Evolutionary conservation across 1,140 invertebrate genomes (phyloP), one percentile per base, ranked within the genome.

Genomic region (Diachasma alloeum): DNA sequence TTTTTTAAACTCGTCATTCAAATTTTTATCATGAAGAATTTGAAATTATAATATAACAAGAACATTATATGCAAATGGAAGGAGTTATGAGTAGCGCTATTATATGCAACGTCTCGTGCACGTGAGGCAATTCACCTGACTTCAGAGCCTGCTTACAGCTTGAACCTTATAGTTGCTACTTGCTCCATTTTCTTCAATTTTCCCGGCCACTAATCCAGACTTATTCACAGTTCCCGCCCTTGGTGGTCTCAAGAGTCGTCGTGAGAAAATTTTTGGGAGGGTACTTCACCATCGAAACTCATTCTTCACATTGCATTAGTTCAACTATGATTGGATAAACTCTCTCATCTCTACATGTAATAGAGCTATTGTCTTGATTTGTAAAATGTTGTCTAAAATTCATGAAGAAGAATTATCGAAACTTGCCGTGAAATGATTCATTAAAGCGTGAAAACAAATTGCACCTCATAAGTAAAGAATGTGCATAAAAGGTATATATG

Each of bases 401-500:
- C 9, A 11, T 11, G 10, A 11, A 11, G 44, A 46, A 5, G 48
- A 53, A 53, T 53, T 17, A 19, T 8, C 6, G 4, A 15, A 15
- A 19, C 17, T 17, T 19, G 2, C 48, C 2, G 9, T 15, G 13
- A 26, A 72, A 72, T 72, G 26, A 67, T 72, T 72, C 42, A 44
- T 72, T 48, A 48, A 67, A 63, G 46, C 67, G 69, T 69, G 24
- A 68, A 67, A 67, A 46, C 74, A 24, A 72, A 44, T 24, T 68
- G 67, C 15, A 15, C 24, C 53, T 42, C 24, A 42, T 74, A 17
- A 53, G 48, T 91, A 91, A 79, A 88, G 86, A 11, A 86, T 87
- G 0, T 90, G 91, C 0, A 80, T 91, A 63, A 85, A 86, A 68
- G 90, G 84, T 91, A n/a, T 74, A 91, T 19, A 91, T 91, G 83